Conservation (phyloP, 2,888 invertebrate species). For the Drosophila paranaensis region DNA sequence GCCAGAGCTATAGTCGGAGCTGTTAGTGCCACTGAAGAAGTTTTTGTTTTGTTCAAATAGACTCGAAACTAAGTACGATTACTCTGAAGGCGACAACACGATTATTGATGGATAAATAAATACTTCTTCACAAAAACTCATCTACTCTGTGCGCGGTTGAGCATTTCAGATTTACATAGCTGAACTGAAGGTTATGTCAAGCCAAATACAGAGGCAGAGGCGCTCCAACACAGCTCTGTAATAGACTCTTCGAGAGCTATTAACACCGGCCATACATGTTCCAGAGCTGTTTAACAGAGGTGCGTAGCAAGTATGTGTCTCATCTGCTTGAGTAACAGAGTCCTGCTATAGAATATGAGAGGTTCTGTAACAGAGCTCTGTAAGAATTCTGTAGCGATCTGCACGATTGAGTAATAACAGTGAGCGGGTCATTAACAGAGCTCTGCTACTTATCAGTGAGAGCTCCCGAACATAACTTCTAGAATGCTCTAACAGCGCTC, state of each 20-base stretch:
- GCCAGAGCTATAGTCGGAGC: constrained; percentile 8
- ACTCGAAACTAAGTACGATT: constrained; percentile 13
- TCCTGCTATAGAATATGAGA: neutral
- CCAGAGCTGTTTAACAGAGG: neutral
- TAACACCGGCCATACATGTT: neutral
- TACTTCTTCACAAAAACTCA: constrained; percentile 2
- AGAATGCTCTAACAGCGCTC: neutral
- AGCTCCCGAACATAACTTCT: neutral
- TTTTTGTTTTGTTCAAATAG: constrained; percentile 46
- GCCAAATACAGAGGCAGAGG: neutral
- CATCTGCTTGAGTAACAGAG: neutral
- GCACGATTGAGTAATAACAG: too few species aligned
- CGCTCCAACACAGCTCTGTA: neutral
- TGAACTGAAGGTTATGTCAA: constrained; percentile 42
- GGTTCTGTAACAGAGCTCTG: neutral
- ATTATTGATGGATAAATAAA: constrained; percentile 11
- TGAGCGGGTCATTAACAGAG: neutral
- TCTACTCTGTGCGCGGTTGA: neutral
- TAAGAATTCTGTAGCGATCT: too few species aligned
- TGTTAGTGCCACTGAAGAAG: constrained; percentile 62
- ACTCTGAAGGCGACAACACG: constrained; percentile 4
- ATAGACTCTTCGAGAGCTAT: constrained; percentile 1
- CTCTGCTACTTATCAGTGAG: too few species aligned
- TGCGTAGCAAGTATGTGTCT: too few species aligned
- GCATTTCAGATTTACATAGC: constrained; percentile 15